phyloP scores from a whole-genome alignment of 2,888 invertebrate genomes.

The Tenthredo notha region DNA sequence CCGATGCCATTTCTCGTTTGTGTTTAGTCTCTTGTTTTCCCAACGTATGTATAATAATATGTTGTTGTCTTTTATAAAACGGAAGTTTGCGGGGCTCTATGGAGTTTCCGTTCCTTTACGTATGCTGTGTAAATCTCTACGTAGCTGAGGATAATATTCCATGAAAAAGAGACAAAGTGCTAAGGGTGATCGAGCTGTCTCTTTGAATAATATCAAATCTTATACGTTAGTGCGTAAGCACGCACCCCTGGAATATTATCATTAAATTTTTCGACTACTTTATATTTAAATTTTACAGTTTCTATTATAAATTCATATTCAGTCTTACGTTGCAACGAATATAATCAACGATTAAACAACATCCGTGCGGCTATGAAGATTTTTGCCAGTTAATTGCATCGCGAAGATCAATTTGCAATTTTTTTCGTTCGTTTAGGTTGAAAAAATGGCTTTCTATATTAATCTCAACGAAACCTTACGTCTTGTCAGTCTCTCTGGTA shows the following conservation, averaged over 20 bases:
- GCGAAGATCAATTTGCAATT: too few species aligned
- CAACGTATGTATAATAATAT: neutral
- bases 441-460: too few species aligned
- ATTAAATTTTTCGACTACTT: neutral
- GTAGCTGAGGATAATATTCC: neutral
- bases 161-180: neutral
- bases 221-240: neutral
- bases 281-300: neutral
- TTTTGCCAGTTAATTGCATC: too few species aligned
- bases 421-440: too few species aligned
- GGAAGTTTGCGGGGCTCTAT: neutral
- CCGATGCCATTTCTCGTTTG: neutral
- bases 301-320: neutral
- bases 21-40: slow-evolving; percentile 2
- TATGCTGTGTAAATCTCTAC: neutral
- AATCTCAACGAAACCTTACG: too few species aligned
- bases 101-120: neutral
- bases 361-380: neutral
- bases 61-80: neutral
- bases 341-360: neutral
- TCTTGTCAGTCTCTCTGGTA: too few species aligned
- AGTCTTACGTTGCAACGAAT: neutral
- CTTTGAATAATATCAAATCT: slow-evolving; percentile 4
- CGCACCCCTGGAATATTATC: neutral
- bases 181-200: neutral